Evolutionary conservation across 2,113 vertebrate genomes (phyloP), one percentile per base, ranked within the genome.

Genomic region (Corynorhinus townsendii): DNA sequence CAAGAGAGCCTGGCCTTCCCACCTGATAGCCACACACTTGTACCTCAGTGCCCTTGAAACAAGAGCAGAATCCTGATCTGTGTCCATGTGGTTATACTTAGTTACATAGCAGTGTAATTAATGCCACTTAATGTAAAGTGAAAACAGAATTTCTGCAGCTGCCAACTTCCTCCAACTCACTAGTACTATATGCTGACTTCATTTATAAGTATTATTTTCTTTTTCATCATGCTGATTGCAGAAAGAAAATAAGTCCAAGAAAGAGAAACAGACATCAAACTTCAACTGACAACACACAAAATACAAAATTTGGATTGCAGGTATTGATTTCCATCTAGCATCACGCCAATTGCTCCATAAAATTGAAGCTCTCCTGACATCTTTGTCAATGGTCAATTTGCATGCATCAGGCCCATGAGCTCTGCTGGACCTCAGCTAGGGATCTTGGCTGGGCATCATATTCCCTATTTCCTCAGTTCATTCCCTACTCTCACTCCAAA

Each of bases 231-330:
- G 91, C 81, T 95, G 95, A 98, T 40, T 95, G 20, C 54, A 47
- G 52, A 95, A 94, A 54, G 66, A 92, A 97, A 98, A 96, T 94
- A 87, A 97, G 49, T 92, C 68, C 64, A 96, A 94, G 95, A 96
- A 97, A 97, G 86, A 97, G 93, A 98, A 98, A 97, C 66, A 97
- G 97, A 96, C 96, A 95, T 98, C 97, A 97, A 95, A 96, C 84
- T 93, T 98, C 91, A 96, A 92, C 94, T 43, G 82, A 97, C 95
- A 97, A 90, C 47, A 68, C 73, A 82, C 81, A 96, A 97, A 97
- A 62, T 96, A 89, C 77, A 97, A 95, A 97, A 98, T 98, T 93
- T 95, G 96, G 97, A 97, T 97, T 96, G 89, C 93, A 95, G 16
- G 43, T 97, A 97, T 98, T 97, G 98, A 98, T 97, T 98, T 98